Evolutionary conservation across 2,888 invertebrate species (phyloP), one percentile per base, ranked within the genome.

Genomic region (Eristalis arbustorum): DNA sequence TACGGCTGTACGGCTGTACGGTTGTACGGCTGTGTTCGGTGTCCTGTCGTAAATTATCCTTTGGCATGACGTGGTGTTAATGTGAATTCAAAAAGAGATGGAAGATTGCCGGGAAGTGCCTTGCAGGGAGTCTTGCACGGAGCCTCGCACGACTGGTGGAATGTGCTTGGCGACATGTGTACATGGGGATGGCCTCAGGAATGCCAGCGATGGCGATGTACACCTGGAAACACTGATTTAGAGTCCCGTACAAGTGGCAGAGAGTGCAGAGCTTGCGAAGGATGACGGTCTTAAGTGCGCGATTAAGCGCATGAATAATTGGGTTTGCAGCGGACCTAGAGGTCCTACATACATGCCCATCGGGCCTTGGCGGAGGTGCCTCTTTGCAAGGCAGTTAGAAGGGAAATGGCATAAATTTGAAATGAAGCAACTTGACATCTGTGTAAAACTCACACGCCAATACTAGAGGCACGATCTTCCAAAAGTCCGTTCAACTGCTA

Each of bases 41-140:
- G 64, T 75, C 75, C 75, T 59, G 81, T 75, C 74, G 71, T 81
- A 81, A 81, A 81, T 81, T 68, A 59, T 67, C 13, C 23, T 25
- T 34, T 18, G 66, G 34, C 28, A n/a, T 25, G 8, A 25, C 34
- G 28, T 3, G 42, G 84, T 84, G 84, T 75, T 80, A 62, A 80
- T 84, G 80, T 84, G 40, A 67, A 84, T 79, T 74, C 73, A 73
- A 59, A 49, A 18, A 69, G 79, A 49, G 40, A 25, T 59, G 59
- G 69, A 37, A 64, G 79, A 79, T 74, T 79, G 40, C 49, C n/a
- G 59, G 25, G 59, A 59, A 28, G 59, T 2, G 59, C 25, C 18
- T n/a, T n/a, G 49, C 49, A n/a, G 49, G 49, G 49, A 18, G 49
- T 2, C 49, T 3, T 2, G 3, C 31, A 31, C 0, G 31, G 31